A percentile compares a stretch with the other conserved stretches of the same genome.
Evolutionary conservation across 2,888 invertebrate genomes (phyloP).

Genomic region (Chymomyza fuscimana): DNA sequence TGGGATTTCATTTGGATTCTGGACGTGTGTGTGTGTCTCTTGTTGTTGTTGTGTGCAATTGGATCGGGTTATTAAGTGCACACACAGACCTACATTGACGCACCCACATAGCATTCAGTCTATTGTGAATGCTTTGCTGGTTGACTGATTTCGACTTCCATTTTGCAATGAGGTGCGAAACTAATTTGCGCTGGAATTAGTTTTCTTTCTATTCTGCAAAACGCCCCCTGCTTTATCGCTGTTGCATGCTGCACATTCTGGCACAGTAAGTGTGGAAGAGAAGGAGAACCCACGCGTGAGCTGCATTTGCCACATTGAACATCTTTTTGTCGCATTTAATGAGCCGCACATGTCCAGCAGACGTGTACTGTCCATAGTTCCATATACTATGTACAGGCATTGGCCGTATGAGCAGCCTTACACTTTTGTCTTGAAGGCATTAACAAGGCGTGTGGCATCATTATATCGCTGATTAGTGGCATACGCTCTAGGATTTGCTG

Average conservation of each 20-base stretch:
- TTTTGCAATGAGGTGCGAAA: slow-evolving; percentile 63
- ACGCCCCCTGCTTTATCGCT: slow-evolving; percentile 9
- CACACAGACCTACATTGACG: slow-evolving; percentile 38
- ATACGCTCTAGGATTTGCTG: slow-evolving; percentile 46
- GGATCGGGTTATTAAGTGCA: slow-evolving; percentile 75
- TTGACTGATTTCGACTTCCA: slow-evolving; percentile 21
- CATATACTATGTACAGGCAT: neutral
- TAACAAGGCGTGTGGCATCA: slow-evolving; percentile 58
- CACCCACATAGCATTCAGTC: slow-evolving; percentile 8
- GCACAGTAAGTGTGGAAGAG: slow-evolving; percentile 31
- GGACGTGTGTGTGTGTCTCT: neutral
- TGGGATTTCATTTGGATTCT: slow-evolving; percentile 71
- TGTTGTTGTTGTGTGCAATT: slow-evolving; percentile 61
- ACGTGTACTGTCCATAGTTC: neutral
- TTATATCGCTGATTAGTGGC: slow-evolving; percentile 60
- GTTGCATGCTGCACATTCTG: slow-evolving; percentile 46
- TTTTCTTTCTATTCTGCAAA: slow-evolving; percentile 56
- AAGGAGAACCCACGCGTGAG: neutral
- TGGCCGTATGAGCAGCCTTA: slow-evolving; percentile 34
- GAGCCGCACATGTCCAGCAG: slow-evolving; percentile 65
- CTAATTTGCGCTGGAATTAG: slow-evolving; percentile 75
- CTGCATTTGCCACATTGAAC: slow-evolving; percentile 36
- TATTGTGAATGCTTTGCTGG: slow-evolving; percentile 16
- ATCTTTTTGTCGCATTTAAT: slow-evolving; percentile 55
- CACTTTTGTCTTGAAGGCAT: slow-evolving; percentile 35